phyloP scores from a whole-genome alignment of 2,797 vertebrate species.

The Melanotaenia boesemani region DNA sequence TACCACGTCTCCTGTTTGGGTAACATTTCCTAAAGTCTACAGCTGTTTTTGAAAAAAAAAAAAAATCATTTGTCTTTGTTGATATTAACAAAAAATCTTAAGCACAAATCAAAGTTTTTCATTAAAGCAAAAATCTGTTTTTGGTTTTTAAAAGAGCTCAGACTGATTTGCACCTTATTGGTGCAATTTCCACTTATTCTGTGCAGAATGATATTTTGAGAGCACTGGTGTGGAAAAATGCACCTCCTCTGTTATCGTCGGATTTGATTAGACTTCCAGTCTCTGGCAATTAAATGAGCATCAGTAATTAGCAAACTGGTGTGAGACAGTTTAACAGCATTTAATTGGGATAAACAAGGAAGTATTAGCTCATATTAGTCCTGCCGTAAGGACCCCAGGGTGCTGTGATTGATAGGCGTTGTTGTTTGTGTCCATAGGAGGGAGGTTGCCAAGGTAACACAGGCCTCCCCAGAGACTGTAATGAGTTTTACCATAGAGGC shows the following conservation, averaged over 20 bases:
- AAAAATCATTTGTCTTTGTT: no score
- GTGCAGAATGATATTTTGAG: not conserved
- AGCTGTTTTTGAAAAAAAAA: not conserved
- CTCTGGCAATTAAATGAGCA: conserved; percentile 16
- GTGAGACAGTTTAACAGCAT: conserved; percentile 36
- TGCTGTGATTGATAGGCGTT: conserved; percentile 46
- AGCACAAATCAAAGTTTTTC: not conserved
- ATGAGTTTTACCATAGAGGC: conserved; percentile 26
- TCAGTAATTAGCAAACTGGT: conserved; percentile 37
- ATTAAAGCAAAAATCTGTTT: not conserved
- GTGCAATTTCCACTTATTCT: not conserved
- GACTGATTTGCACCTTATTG: not conserved
- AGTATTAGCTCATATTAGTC: conserved; percentile 38
- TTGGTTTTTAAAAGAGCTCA: not conserved
- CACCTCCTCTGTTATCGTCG: not conserved
- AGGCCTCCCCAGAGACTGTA: conserved; percentile 24
- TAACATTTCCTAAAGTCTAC: not conserved
- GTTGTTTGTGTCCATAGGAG: not conserved
- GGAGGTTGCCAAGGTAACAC: conserved; percentile 21
- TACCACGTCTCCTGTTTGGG: not conserved
- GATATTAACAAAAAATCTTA: no score
- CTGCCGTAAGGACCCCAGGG: conserved; percentile 26
- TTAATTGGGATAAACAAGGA: conserved; percentile 43
- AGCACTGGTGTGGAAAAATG: not conserved
- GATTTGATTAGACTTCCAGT: conserved; percentile 9